phyloP scores from a whole-genome alignment of 2,797 vertebrate species.

The Nasua narica region DNA sequence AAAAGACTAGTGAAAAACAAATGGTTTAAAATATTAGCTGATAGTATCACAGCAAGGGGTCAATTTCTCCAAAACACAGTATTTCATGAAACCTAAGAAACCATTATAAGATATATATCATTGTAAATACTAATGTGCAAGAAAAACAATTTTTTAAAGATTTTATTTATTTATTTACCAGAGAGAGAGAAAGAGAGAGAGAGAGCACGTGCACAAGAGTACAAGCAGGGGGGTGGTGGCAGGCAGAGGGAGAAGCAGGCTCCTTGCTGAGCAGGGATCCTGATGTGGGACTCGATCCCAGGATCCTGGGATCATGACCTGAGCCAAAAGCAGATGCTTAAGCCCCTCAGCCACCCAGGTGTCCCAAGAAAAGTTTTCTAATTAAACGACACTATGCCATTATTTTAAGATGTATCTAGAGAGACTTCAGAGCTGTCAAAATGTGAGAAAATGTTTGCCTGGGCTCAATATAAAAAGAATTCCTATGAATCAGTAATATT shows the following conservation, averaged over 20 bases:
- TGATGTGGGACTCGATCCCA: no score
- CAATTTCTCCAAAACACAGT: background rate
- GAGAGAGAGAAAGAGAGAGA: no score
- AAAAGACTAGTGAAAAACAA: background rate
- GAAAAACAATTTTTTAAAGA: background rate
- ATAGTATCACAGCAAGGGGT: background rate
- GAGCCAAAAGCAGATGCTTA: no score
- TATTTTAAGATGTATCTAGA: background rate
- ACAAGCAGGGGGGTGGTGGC: no score
- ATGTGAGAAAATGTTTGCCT: background rate
- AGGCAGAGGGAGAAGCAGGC: no score
- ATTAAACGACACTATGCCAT: background rate
- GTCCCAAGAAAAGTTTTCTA: background rate
- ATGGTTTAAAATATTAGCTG: background rate
- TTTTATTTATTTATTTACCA: no score
- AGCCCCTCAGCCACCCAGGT: no score
- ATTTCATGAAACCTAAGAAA: conserved; percentile 13
- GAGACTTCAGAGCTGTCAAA: conserved; percentile 18
- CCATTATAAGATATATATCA: background rate
- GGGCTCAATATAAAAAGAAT: background rate
- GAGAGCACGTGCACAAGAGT: no score
- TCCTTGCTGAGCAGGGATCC: no score
- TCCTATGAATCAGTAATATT: background rate
- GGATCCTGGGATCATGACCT: no score
- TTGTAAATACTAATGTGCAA: background rate